A percentile compares a stretch with the other conserved stretches of the same genome.
phyloP scores from a whole-genome alignment of 2,888 invertebrate species.

The Pyralis farinalis region DNA sequence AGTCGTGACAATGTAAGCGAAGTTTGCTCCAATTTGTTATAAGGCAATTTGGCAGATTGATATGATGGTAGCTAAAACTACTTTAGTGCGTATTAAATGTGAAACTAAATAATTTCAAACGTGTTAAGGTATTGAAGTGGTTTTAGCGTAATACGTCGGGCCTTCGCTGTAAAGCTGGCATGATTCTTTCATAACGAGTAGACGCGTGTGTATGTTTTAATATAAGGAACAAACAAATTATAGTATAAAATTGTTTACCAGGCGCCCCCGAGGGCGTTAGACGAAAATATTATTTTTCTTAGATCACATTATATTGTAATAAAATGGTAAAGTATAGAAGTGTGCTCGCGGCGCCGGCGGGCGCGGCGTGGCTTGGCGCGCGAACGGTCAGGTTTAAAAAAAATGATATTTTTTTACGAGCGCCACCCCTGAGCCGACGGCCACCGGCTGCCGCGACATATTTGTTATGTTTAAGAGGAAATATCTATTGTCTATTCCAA shows the following conservation, averaged over 20 bases:
- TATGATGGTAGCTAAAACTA: neutral
- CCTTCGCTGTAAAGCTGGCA: conserved; percentile 37
- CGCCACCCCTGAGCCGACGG: conserved; percentile 30
- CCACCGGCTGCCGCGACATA: conserved; percentile 40
- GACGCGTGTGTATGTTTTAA: conserved; percentile 58
- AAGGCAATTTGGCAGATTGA: neutral
- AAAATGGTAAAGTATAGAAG: conserved; percentile 68
- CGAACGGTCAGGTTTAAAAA: conserved; percentile 44
- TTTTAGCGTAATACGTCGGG: conserved; percentile 31
- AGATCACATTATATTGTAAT: conserved; percentile 80
- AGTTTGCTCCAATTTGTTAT: conserved; percentile 8
- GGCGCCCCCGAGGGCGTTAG: conserved; percentile 66
- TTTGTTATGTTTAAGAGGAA: conserved; percentile 81
- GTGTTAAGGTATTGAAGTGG: neutral
- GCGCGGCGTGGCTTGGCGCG: conserved; percentile 29
- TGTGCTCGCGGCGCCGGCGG: conserved; percentile 36
- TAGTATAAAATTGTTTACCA: conserved; percentile 78
- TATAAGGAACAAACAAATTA: conserved; percentile 72
- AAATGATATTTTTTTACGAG: conserved; percentile 74
- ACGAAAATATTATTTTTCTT: conserved; percentile 81
- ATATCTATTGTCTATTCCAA: conserved; percentile 81
- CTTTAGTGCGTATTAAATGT: neutral
- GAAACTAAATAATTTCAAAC: too few species aligned
- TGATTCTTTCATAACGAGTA: conserved; percentile 53
- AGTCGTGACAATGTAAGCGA: conserved; percentile 22